phyloP scores from a whole-genome alignment of 2,888 invertebrate species.

The Apantesis nais region DNA sequence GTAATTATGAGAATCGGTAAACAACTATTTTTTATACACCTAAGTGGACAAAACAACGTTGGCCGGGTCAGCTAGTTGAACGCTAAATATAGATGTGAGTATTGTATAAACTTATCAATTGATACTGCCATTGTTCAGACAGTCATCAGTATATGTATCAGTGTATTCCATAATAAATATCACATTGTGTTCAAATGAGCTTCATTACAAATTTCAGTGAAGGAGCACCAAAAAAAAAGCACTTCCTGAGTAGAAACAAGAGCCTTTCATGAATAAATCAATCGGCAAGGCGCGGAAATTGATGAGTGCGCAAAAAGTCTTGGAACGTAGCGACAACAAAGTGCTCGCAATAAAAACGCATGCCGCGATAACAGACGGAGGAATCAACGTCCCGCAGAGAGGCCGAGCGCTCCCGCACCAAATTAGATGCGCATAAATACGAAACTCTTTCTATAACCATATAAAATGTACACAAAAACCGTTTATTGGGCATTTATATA shows the following conservation, averaged over 20 bases:
- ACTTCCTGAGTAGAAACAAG: constrained; percentile 82
- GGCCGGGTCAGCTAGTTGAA: too few species aligned
- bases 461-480: constrained; percentile 36
- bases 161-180: constrained; percentile 73
- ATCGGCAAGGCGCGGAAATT: constrained; percentile 83
- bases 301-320: constrained; percentile 81
- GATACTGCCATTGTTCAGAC: constrained; percentile 27
- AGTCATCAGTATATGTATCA: constrained; percentile 31
- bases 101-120: constrained; percentile 24
- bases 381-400: constrained; percentile 64
- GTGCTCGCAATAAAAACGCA: constrained; percentile 79
- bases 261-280: constrained; percentile 84
- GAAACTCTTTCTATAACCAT: constrained; percentile 39
- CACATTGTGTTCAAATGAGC: constrained; percentile 82
- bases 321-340: constrained; percentile 80
- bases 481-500: constrained; percentile 29
- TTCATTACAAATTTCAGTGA: constrained; percentile 82
- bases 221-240: constrained; percentile 73
- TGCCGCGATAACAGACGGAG: constrained; percentile 65
- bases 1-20: too few species aligned
- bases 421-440: constrained; percentile 84
- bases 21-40: too few species aligned
- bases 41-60: too few species aligned
- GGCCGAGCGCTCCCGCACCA: constrained; percentile 60
- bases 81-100: constrained; percentile 16